phyloP scores from a whole-genome alignment of 2,888 invertebrate genomes.

The Noctua comes region DNA sequence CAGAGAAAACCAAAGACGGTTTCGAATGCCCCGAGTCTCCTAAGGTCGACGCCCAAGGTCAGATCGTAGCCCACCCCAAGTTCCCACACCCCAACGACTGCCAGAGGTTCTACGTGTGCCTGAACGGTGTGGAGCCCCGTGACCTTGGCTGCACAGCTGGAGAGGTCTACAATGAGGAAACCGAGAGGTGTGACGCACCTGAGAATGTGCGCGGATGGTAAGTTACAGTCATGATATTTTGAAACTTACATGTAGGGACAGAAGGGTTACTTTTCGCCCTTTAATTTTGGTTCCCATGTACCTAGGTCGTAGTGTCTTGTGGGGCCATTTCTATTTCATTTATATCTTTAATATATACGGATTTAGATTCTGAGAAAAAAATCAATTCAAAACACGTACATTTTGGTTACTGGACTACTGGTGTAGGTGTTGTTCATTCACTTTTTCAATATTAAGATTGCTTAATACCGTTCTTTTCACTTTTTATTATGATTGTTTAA shows the following conservation, averaged over 20 bases:
- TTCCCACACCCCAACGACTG: slow-evolving; percentile 96
- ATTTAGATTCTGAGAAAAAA: background rate
- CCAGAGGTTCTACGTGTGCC: slow-evolving; percentile 97
- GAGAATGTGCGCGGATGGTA: slow-evolving; percentile 97
- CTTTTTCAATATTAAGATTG: background rate
- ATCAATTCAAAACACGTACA: background rate
- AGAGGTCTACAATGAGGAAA: slow-evolving; percentile 97
- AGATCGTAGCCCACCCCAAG: slow-evolving; percentile 95
- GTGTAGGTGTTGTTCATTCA: background rate
- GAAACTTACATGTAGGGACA: background rate
- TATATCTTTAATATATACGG: background rate
- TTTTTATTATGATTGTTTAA: background rate
- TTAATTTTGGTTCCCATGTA: background rate
- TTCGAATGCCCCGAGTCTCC: slow-evolving; percentile 95
- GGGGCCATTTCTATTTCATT: background rate
- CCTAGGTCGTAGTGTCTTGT: background rate
- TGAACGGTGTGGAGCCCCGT: slow-evolving; percentile 96
- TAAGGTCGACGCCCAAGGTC: slow-evolving; percentile 92
- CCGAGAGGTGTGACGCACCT: slow-evolving; percentile 96
- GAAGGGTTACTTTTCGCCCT: background rate
- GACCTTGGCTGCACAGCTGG: slow-evolving; percentile 96
- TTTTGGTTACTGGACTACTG: background rate
- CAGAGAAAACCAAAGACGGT: slow-evolving; percentile 95
- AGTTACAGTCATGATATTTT: slow-evolving; percentile 73
- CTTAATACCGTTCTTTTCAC: background rate